Conservation (phyloP, 2,113 vertebrate species). For the Daubentonia madagascariensis region DNA sequence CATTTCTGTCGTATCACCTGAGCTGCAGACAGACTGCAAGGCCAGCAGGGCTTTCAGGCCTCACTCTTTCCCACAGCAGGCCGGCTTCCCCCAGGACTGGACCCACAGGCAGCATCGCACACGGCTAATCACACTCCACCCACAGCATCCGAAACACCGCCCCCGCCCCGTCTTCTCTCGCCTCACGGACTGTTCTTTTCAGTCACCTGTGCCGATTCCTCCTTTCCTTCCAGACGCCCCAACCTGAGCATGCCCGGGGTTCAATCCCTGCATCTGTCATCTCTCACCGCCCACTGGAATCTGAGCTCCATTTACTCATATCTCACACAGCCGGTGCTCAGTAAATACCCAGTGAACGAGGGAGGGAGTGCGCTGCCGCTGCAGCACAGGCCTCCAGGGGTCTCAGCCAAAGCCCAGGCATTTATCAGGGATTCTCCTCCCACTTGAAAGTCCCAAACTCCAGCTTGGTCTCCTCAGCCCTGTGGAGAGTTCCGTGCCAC, state of each 20-base stretch:
- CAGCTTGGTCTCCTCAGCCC: neutral
- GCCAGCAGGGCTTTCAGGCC: neutral
- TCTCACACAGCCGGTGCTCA: neutral
- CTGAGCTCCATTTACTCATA: neutral
- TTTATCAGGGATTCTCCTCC: neutral
- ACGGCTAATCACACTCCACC: neutral
- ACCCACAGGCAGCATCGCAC: no score
- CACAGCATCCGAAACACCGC: fast-evolving
- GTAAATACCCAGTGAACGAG: neutral
- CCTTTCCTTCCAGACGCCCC: neutral
- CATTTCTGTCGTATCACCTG: neutral
- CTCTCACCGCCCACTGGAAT: neutral
- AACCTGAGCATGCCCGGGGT: neutral
- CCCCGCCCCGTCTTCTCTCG: neutral
- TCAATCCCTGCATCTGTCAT: neutral
- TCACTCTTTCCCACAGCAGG: neutral
- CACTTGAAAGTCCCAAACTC: no score
- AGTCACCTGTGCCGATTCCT: neutral
- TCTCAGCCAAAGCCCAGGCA: neutral
- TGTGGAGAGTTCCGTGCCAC: neutral
- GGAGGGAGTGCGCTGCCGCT: no score
- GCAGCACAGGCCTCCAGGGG: neutral
- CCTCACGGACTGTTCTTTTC: neutral
- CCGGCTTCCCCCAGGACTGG: neutral
- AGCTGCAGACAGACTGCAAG: neutral